Base-by-base conservation (phyloP, 2,888 invertebrate genomes). In the Ophion slaviceki region DNA sequence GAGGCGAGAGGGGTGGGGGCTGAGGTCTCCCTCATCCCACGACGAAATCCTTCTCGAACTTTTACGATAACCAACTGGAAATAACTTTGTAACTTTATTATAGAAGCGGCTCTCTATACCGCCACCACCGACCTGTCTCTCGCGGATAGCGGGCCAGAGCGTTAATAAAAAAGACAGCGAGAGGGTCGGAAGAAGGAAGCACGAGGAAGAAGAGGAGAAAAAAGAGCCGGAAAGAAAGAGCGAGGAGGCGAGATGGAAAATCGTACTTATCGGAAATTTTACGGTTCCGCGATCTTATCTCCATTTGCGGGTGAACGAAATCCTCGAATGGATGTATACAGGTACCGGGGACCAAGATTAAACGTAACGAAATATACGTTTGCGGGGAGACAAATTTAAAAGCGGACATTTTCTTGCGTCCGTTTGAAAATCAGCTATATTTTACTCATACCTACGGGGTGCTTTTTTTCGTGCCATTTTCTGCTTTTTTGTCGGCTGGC, bases 1-100 rank as follows among this genome's bases (percentile, higher is more conserved):
- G 10, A 77, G 36, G 40, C 17, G 20, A 36, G 36, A 24, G 36
- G 32, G 59, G 36, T 36, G 53, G 53, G 1, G 53, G 14, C 17
- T 17, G 53, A 53, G 53, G 59, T 47, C 57, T 71, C 57, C 62
- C 82, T 74, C 82, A 74, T 68, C 74, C 74, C 61, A 11, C 36
- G 80, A 45, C 84, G 77, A 81, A 64, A 78, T 84, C 86, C 86
- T 87, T 32, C 88, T 86, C 89, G 80, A 90, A 92, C 91, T 91
- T 92, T 91, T 91, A 91, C 91, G 92, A 91, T 91, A 92, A 92
- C 92, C 92, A 91, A 92, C 90, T 90, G 91, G 91, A 90, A 91
- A 92, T 91, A 91, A 91, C 90, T 92, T 91, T 89, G 91, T 91
- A 91, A 92, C 92, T 92, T 91, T 92, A 91, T 92, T 91, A 86